Conservation (phyloP, 2,797 vertebrate genomes). For the Cyclopterus lumpus region DNA sequence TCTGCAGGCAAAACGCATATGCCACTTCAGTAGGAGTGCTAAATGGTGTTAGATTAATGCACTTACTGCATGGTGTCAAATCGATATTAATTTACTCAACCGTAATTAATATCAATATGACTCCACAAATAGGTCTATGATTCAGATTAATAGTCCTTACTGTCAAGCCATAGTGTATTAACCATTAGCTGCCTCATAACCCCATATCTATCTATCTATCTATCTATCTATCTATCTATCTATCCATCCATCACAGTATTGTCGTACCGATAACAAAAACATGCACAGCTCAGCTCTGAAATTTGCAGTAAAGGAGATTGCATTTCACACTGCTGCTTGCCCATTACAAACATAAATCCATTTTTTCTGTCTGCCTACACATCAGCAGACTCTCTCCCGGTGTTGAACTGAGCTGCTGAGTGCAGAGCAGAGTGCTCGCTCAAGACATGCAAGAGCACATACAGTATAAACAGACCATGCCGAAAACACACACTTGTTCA, state of each 20-base stretch:
- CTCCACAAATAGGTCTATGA: constrained; percentile 18
- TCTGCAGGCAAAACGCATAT: background rate
- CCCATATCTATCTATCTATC: constrained; percentile 36
- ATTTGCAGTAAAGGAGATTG: constrained; percentile 42
- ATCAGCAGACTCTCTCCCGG: constrained; percentile 16
- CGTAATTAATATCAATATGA: constrained; percentile 32
- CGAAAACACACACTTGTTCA: constrained; percentile 56
- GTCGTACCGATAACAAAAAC: background rate
- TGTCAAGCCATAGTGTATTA: constrained; percentile 28
- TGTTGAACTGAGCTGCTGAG: constrained; percentile 26
- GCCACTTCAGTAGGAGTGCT: background rate
- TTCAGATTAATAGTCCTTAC: constrained; percentile 31
- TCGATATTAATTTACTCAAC: constrained; percentile 40
- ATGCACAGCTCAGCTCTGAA: constrained; percentile 23
- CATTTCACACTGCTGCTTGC: constrained; percentile 30
- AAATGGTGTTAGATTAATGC: constrained; percentile 35
- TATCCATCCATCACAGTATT: constrained; percentile 4
- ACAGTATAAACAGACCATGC: constrained; percentile 9
- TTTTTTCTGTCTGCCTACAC: constrained; percentile 18
- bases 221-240: constrained; percentile 34
- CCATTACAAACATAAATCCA: constrained; percentile 41
- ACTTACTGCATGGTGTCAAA: constrained; percentile 18
- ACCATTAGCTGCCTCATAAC: constrained; percentile 1
- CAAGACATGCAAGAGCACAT: constrained; percentile 21
- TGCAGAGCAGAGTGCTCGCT: background rate